phyloP scores from a whole-genome alignment of 2,888 invertebrate genomes.

The Loripinus fragilis region DNA sequence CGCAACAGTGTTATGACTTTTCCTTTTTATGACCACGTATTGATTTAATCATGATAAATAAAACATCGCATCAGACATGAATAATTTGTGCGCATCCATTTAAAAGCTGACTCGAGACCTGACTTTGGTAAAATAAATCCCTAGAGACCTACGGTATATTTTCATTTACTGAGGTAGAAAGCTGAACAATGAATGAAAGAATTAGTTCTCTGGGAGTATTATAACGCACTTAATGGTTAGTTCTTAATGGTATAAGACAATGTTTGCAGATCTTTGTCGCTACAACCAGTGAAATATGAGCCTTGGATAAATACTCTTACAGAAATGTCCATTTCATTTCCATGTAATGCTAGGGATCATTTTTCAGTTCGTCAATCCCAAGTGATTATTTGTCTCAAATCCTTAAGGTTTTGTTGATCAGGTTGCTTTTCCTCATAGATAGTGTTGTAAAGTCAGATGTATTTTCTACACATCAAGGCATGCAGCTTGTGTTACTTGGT shows the following conservation, averaged over 20 bases:
- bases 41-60: conserved; percentile 62
- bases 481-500: too few relatives aligned
- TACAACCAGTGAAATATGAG: background rate
- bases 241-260: conserved; percentile 10
- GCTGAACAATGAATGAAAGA: conserved; percentile 8
- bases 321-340: too few relatives aligned
- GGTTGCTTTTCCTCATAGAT: too few relatives aligned
- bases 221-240: background rate
- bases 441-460: too few relatives aligned
- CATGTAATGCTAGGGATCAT: too few relatives aligned
- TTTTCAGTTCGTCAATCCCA: too few relatives aligned
- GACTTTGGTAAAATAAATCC: conserved; percentile 38
- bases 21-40: conserved; percentile 53
- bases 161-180: conserved; percentile 4
- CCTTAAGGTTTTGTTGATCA: too few relatives aligned
- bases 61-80: conserved; percentile 64
- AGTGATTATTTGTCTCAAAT: too few relatives aligned
- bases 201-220: conserved; percentile 9
- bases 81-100: conserved; percentile 65
- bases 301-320: too few relatives aligned
- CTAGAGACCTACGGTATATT: conserved; percentile 13
- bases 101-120: conserved; percentile 48
- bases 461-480: too few relatives aligned
- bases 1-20: conserved; percentile 13
- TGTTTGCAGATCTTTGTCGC: background rate